phyloP scores from a whole-genome alignment of 2,797 vertebrate species.

The Falco novaeseelandiae region DNA sequence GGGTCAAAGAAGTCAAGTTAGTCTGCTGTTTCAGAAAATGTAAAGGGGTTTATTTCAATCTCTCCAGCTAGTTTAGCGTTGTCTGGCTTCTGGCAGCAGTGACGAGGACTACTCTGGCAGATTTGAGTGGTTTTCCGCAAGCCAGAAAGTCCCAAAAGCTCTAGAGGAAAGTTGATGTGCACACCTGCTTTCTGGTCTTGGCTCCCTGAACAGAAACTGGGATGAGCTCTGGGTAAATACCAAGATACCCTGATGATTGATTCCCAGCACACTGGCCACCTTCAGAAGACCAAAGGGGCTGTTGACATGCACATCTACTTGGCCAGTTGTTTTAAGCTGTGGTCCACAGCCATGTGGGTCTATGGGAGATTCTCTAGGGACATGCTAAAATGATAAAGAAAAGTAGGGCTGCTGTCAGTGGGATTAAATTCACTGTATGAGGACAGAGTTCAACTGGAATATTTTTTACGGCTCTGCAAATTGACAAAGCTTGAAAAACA shows the following conservation, averaged over 20 bases:
- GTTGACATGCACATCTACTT: background rate
- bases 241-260: background rate
- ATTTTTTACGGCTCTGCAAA: background rate
- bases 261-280: background rate
- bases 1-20: background rate
- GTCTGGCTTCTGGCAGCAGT: background rate
- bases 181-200: background rate
- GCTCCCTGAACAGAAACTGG: background rate
- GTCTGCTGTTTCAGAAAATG: background rate
- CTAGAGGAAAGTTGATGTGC: background rate
- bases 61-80: background rate
- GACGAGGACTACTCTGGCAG: background rate
- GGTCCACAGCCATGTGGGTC: background rate
- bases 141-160: background rate
- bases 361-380: background rate
- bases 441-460: background rate
- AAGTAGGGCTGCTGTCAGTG: background rate
- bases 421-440: background rate
- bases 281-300: background rate
- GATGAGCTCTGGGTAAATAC: background rate
- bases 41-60: constrained; percentile 13
- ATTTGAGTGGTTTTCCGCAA: background rate
- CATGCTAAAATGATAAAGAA: background rate
- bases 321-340: background rate
- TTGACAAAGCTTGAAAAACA: constrained; percentile 26